Base-by-base conservation (phyloP, 2,797 vertebrate genomes). In the Bovichtus variegatus region DNA sequence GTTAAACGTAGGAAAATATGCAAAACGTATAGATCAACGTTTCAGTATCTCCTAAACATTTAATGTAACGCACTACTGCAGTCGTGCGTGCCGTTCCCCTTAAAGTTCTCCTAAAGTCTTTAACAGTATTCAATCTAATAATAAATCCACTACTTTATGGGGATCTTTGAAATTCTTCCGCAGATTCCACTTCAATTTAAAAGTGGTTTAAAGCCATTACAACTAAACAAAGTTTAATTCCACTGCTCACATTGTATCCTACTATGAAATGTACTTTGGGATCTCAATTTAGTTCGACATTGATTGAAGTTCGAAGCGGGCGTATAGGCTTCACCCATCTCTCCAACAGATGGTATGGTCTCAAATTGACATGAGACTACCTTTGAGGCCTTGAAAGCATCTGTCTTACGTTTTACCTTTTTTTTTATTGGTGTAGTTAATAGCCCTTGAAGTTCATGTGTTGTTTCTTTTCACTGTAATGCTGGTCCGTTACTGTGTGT, bases 341-440 rank as follows among this genome's bases (percentile, higher is more conserved):
- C 67, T 68, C 59, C 31, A 87, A 34, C 82, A 90, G 85, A 92
- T 90, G 84, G 55, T 51, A 46, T 59, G 49, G 74, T 81, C 75
- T 89, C 72, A 81, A 66, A 82, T 49, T 85, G 81, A 86, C 77
- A 82, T 87, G 61, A 58, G 15, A 73, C 76, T 85, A 86, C 86
- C 86, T 89, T 83, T 78, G 75, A 86, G 82, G 88, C 75, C 79
- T 76, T 80, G 40, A 86, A 84, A 84, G 80, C 87, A 87, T 80
- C 74, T 81, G 85, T 85, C 71, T 85, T 85, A 36, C 50, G 21
- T 62, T 34, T 81, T 47, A 63, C 62, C 80, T 64, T 59, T 71
- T 36, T 64, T 60, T 68, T n/a, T 78, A 70, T 80, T 63, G 64
- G 49, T 78, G 49, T 70, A 78, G 69, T 80, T 89, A 84, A 86